Conservation (phyloP, 2,113 vertebrate species). For the Agapornis roseicollis region DNA sequence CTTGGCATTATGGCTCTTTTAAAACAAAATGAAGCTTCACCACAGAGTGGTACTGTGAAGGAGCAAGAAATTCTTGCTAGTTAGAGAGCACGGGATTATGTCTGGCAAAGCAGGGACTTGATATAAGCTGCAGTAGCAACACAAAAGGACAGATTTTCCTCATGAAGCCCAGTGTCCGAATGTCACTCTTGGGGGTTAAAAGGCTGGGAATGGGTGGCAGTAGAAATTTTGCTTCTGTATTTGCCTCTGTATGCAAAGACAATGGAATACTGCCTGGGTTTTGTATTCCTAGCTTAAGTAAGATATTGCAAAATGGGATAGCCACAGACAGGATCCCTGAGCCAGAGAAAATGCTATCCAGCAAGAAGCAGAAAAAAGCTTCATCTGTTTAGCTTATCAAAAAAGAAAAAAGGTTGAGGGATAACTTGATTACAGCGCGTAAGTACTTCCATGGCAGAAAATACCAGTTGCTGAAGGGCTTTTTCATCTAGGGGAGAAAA, state of each 20-base stretch:
- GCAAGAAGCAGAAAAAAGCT: background rate
- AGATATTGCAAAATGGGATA: constrained; percentile 60
- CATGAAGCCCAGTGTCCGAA: background rate
- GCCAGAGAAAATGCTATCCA: constrained; percentile 39
- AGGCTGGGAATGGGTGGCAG: background rate
- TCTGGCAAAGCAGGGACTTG: background rate
- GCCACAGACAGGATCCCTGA: constrained; percentile 43
- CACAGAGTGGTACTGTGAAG: background rate
- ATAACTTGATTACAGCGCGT: constrained; percentile 36
- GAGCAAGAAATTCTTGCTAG: background rate
- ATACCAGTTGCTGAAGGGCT: constrained; percentile 61
- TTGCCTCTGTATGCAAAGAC: constrained; percentile 27
- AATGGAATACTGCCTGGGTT: constrained; percentile 43
- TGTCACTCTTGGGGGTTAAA: background rate
- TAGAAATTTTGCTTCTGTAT: constrained; percentile 5
- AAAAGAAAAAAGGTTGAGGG: background rate
- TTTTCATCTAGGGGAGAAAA: constrained; percentile 63
- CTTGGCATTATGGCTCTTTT: background rate
- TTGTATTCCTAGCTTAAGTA: constrained; percentile 53
- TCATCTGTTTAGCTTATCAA: constrained; percentile 46
- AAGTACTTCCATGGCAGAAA: constrained; percentile 54
- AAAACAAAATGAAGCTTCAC: background rate
- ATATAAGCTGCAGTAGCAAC: background rate
- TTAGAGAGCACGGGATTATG: background rate
- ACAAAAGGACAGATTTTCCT: background rate